A percentile compares a stretch with the other conserved stretches of the same genome.
Evolutionary conservation across 1,140 invertebrate species (phyloP).

Genomic region (Sminthurides bifidus): DNA sequence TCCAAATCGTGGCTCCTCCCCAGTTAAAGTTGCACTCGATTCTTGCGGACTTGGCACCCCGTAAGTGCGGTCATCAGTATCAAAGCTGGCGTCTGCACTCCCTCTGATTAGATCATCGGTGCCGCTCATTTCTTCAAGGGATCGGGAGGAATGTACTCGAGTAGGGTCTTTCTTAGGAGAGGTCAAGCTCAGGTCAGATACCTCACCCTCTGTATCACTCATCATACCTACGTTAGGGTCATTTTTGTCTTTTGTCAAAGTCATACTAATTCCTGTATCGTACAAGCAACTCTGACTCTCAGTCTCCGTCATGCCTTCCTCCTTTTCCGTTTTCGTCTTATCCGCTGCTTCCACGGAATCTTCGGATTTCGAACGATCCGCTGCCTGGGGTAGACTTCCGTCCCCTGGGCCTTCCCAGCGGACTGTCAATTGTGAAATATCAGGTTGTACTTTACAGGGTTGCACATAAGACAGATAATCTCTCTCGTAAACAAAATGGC

Average conservation of each 20-base stretch:
- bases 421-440: slow-evolving; percentile 22
- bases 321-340: slow-evolving; percentile 19
- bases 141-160: slow-evolving; percentile 1
- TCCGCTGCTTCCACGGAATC: slow-evolving; percentile 27
- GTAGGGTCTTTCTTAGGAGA: slow-evolving; percentile 24
- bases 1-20: slow-evolving; percentile 12
- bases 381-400: slow-evolving; percentile 4
- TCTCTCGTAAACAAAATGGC: no score
- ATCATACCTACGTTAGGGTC: slow-evolving; percentile 9
- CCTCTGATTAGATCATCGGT: slow-evolving; percentile 1
- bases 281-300: slow-evolving; percentile 25
- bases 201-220: slow-evolving; percentile 28
- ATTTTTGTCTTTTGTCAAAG: slow-evolving; percentile 20
- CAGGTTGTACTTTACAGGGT: no score
- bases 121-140: slow-evolving; percentile 15
- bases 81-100: slow-evolving; percentile 7
- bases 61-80: slow-evolving; percentile 8
- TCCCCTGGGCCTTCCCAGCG: slow-evolving; percentile 29
- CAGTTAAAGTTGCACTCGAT: slow-evolving; percentile 18
- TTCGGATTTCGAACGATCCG: slow-evolving; percentile 28
- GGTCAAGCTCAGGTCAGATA: slow-evolving; percentile 25
- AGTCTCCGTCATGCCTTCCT: slow-evolving; percentile 16
- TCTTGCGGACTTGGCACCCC: slow-evolving; percentile 19
- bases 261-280: slow-evolving; percentile 30
- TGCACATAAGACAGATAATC: no score